Base-by-base conservation (phyloP, 2,113 vertebrate species). In the Chauna torquata region DNA sequence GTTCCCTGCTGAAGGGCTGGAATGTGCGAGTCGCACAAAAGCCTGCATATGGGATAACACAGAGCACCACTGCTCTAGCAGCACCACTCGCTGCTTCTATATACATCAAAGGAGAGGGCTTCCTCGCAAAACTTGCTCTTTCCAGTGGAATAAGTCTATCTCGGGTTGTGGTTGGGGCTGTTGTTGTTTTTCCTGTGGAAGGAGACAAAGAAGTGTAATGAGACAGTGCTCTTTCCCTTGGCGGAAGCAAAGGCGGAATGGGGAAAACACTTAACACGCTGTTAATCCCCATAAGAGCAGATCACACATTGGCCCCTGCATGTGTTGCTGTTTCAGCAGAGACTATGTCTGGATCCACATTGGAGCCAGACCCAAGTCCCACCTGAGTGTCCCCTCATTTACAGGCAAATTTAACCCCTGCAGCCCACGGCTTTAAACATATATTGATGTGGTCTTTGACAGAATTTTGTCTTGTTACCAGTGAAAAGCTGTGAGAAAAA, bases 1-100 rank as follows among this genome's bases (percentile, higher is more conserved):
- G 74, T 4, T 66, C 47, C 64, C 65, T 71, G 72, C 77, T n/a
- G 92, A 90, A 95, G 85, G 82, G 55, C 77, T 86, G 92, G 96
- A 96, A 94, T 89, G 94, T 38, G 65, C 4, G 5, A 71, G 57
- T 8, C 1, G 2, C 82, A 93, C 68, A 92, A 90, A 96, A 92
- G 55, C 38, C 32, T 84, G 82, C 23, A 44, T 16, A 18, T 8
- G 80, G 75, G 76, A 62, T 76, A 90, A 1, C 24, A 8, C 64
- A 3, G 27, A 75, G 82, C 23, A 11, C 13, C 40, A 25, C 44
- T 9, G 45, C 13, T 2, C 16, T 15, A 52, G 82, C 70, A 76
- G 79, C 78, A 74, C 32, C 88, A 13, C 27, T 55, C 6, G 1
- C 36, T 45, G 68, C 68, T 55, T 9, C n/a, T 13, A 0, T 1